Conservation (phyloP, 1,140 invertebrate genomes). For the Hetaerina americana region DNA sequence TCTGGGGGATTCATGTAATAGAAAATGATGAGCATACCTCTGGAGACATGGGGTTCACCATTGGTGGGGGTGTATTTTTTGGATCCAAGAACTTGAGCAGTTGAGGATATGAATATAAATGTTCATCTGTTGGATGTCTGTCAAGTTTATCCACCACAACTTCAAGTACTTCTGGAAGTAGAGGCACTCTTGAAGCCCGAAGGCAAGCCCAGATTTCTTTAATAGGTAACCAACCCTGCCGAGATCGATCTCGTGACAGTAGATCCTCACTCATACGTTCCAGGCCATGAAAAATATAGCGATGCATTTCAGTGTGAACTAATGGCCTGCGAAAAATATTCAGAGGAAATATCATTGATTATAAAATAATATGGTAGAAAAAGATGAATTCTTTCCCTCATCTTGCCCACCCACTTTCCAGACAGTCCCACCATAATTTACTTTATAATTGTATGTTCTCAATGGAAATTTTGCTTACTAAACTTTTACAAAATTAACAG, state of each 20-base stretch:
- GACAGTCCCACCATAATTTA: too few relatives aligned
- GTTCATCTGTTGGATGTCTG: neutral
- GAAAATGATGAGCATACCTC: neutral
- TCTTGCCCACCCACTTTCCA: too few relatives aligned
- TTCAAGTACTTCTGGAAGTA: slow-evolving; percentile 48
- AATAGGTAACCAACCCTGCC: slow-evolving; percentile 37
- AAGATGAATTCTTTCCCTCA: too few relatives aligned
- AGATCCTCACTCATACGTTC: slow-evolving; percentile 50
- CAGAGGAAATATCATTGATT: too few relatives aligned
- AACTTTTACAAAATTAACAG: too few relatives aligned
- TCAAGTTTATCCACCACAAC: slow-evolving; percentile 42
- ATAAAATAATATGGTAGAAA: too few relatives aligned
- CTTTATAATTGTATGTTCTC: too few relatives aligned
- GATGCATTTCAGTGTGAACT: slow-evolving; percentile 53
- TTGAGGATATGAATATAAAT: neutral
- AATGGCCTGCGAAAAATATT: slow-evolving; percentile 32
- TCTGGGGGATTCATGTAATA: too few relatives aligned
- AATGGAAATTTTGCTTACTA: too few relatives aligned
- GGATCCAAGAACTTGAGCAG: neutral
- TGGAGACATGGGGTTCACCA: neutral
- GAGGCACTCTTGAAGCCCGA: slow-evolving; percentile 46
- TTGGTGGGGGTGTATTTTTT: neutral
- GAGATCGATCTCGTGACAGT: slow-evolving; percentile 41
- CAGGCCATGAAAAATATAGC: slow-evolving; percentile 51
- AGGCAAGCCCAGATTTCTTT: slow-evolving; percentile 44